Base-by-base conservation (phyloP, 1,140 invertebrate genomes). In the Zaprionus lachaisei region DNA sequence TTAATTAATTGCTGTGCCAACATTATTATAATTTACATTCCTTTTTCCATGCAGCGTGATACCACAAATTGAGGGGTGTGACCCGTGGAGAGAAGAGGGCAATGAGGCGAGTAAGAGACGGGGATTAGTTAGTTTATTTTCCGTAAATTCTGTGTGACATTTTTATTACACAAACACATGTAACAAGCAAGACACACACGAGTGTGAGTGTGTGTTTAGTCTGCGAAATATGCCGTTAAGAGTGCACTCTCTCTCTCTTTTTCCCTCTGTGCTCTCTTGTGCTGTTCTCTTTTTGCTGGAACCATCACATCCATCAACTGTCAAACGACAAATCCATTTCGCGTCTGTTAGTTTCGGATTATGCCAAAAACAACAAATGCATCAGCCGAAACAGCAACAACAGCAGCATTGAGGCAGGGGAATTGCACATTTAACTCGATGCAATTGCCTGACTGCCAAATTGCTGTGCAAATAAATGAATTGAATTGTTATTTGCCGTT, bases 401-500 rank as follows among this genome's bases (percentile, higher is more conserved):
- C 55, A 78, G 55, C 55, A 55, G 20, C 38, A 60, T 17, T 72
- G 58, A 17, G 41, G 41, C 41, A 17, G n/a, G 41, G 66, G 58
- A 71, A 60, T 81, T 68, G 66, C 44, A 77, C 81, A 84, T 72
- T 70, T 73, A 74, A 69, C 55, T 72, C 34, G 56, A 34, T 77
- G 49, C 56, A 77, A 57, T 62, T 77, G 74, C 63, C 63, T 66
- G 74, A 51, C 70, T 56, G 62, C 57, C 74, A 77, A 77, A 77
- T 77, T 77, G 74, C 69, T 72, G 63, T 62, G 74, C 68, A 85
- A 85, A 85, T 81, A 85, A 85, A 85, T 85, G 70, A 85, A 85
- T 85, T 85, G 79, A 85, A 85, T 85, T 79, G 81, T 84, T 84
- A 80, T 84, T 84, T 84, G 56, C 82, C 74, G 74, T 84, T 84